phyloP scores from a whole-genome alignment of 1,140 invertebrate species.

The Penaeus indicus region DNA sequence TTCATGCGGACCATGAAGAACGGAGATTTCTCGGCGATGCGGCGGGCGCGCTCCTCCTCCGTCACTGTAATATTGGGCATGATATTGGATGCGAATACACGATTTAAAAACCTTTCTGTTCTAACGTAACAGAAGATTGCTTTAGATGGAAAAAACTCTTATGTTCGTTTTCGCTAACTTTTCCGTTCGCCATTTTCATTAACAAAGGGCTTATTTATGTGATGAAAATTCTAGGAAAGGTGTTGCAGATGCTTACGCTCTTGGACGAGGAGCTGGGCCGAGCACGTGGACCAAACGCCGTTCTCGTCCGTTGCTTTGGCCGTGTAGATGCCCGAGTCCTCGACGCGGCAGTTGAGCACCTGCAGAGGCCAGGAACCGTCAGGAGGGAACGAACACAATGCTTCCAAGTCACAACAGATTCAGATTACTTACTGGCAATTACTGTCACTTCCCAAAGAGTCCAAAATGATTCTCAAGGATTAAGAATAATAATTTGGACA shows the following conservation, averaged over 20 bases:
- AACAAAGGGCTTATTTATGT: too few species aligned
- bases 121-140: neutral
- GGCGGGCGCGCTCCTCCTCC: slow-evolving; percentile 78
- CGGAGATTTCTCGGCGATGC: slow-evolving; percentile 80
- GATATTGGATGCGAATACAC: too few species aligned
- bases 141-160: too few species aligned
- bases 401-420: too few species aligned
- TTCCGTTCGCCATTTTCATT: too few species aligned
- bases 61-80: slow-evolving; percentile 74
- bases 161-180: too few species aligned
- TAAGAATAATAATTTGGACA: too few species aligned
- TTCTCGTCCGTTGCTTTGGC: slow-evolving; percentile 87
- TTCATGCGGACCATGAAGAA: slow-evolving; percentile 86
- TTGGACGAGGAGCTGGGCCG: slow-evolving; percentile 86
- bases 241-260: slow-evolving; percentile 77
- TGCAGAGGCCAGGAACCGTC: slow-evolving; percentile 72
- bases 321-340: slow-evolving; percentile 92
- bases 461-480: too few species aligned
- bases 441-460: too few species aligned
- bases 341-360: slow-evolving; percentile 83
- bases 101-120: neutral
- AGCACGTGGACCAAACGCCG: slow-evolving; percentile 82
- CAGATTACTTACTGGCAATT: too few species aligned
- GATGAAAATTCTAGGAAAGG: too few species aligned
- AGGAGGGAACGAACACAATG: neutral